Conservation (phyloP, 53 echinoderm and acorn worm genomes). For the Echinarachnius parma region DNA sequence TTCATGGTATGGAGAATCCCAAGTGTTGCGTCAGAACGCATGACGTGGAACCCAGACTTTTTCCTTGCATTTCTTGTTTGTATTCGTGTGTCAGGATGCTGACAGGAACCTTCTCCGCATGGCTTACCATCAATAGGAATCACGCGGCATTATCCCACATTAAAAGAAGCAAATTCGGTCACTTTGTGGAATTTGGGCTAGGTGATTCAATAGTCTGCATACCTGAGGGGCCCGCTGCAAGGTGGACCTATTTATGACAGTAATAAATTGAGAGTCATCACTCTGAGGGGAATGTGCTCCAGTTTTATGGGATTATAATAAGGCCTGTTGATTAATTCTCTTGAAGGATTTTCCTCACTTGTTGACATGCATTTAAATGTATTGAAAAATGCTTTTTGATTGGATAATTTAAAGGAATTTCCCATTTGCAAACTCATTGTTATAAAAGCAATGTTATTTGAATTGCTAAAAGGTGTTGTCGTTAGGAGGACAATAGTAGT, state of each 20-base stretch:
- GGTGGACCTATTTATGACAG: no score
- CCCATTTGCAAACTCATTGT: background rate
- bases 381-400: no score
- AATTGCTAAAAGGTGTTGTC: background rate
- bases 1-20: no score
- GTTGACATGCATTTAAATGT: no score
- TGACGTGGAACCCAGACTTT: slow-evolving; percentile 32
- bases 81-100: no score
- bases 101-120: slow-evolving; percentile 25
- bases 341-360: background rate
- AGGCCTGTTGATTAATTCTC: no score
- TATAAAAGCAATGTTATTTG: background rate
- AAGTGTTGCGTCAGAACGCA: no score
- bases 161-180: slow-evolving; percentile 2
- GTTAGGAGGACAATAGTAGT: background rate
- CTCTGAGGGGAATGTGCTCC: no score
- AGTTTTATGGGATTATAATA: no score
- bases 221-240: slow-evolving; percentile 22
- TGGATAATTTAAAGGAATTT: no score
- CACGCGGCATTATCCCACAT: slow-evolving; percentile 11
- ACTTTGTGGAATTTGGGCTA: slow-evolving; percentile 22
- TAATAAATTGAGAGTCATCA: no score
- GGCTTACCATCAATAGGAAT: slow-evolving; percentile 16
- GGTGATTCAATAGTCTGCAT: slow-evolving; percentile 27
- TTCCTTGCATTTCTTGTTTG: no score